Conservation (phyloP, 23 tunicate species). For the Styela plicata region DNA sequence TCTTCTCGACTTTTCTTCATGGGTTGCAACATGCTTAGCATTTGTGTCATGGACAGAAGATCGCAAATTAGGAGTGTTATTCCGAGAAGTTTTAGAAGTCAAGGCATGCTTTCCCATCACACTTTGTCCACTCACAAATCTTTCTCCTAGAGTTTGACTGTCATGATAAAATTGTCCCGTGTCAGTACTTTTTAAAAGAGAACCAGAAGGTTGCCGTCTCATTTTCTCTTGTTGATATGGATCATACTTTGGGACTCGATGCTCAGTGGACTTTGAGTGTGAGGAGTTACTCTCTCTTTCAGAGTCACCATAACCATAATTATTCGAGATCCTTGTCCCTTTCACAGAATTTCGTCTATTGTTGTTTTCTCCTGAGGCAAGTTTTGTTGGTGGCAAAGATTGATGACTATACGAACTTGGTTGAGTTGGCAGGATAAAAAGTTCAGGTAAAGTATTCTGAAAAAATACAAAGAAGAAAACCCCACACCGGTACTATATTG, state of each 20-base stretch:
- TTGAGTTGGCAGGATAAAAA: conserved; percentile 64
- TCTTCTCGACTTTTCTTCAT: not conserved
- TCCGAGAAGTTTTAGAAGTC: not conserved
- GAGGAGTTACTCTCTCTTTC: not conserved
- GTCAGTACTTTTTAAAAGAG: not conserved
- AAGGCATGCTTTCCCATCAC: not conserved
- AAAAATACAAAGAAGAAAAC: not conserved
- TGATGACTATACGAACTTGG: conserved; percentile 60
- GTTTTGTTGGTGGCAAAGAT: not conserved
- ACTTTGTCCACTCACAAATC: conserved; percentile 9
- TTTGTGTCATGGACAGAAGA: conserved; percentile 52
- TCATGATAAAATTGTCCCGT: not conserved
- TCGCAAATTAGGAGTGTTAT: not conserved
- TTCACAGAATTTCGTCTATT: not conserved
- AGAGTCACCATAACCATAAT: not conserved
- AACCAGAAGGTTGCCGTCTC: not conserved
- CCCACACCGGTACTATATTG: no score
- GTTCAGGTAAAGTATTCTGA: conserved; percentile 73
- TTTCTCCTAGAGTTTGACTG: not conserved
- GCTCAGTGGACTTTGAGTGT: not conserved
- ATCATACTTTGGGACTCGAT: not conserved
- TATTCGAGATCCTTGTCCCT: not conserved
- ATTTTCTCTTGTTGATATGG: not conserved
- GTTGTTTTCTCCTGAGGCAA: not conserved
- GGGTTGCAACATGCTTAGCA: conserved; percentile 23